These are phyloP conservation scores for Tribolium madens DNA, from an alignment of 1,140 invertebrate species.

Conservation along the genomic window DNA sequence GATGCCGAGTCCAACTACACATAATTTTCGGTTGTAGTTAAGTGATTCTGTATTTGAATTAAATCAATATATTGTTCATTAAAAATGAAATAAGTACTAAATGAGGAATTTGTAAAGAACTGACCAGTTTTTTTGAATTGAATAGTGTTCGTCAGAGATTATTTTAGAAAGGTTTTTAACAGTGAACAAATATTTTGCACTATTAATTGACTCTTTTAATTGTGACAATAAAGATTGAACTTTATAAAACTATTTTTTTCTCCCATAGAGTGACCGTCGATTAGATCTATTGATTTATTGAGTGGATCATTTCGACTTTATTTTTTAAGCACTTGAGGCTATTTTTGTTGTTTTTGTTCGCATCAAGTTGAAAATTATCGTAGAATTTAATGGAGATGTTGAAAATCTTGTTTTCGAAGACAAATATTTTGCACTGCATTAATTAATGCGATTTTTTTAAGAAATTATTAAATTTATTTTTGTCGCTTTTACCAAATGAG, in stretches of 20 bases:
- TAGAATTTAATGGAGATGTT: too few species aligned
- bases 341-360: neutral
- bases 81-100: neutral
- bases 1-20: slow-evolving; percentile 47
- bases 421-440: too few species aligned
- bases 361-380: neutral
- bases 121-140: neutral
- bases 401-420: too few species aligned
- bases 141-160: neutral
- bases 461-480: too few species aligned
- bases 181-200: neutral
- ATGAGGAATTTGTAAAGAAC: neutral
- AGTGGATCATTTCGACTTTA: neutral
- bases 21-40: slow-evolving; percentile 38
- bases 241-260: neutral
- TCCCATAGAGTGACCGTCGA: neutral
- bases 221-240: neutral
- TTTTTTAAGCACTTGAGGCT: neutral
- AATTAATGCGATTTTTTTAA: too few species aligned
- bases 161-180: neutral
- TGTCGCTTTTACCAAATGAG: too few species aligned
- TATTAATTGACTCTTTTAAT: neutral
- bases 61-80: neutral
- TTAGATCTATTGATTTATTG: neutral
- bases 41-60: neutral